Evolutionary conservation across 2,113 vertebrate species (phyloP).

Genomic region (Indri indri): DNA sequence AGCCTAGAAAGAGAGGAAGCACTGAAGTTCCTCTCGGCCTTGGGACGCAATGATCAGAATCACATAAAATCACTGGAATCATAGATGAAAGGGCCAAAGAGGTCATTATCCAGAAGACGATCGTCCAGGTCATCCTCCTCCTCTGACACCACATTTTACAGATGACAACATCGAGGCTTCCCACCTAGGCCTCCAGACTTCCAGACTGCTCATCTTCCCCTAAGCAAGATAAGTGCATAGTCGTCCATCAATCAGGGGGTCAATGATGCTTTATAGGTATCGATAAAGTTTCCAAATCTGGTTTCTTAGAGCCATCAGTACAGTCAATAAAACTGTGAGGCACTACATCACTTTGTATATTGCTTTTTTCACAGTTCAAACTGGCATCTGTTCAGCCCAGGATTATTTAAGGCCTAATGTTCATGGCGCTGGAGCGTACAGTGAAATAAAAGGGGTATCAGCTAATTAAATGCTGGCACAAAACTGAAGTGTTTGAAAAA

Average conservation of each 20-base stretch:
- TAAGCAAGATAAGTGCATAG: fast-evolving
- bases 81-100: neutral
- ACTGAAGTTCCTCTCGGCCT: neutral
- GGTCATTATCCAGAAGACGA: neutral
- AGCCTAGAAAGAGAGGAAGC: neutral
- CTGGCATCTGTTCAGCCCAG: constrained; percentile 55
- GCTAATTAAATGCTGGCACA: constrained; percentile 21
- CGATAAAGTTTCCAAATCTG: constrained; percentile 25
- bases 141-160: neutral
- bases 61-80: neutral
- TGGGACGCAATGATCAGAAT: neutral
- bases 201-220: neutral
- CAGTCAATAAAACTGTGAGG: constrained; percentile 32
- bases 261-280: neutral
- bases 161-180: neutral
- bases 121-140: neutral
- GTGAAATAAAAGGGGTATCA: constrained; percentile 35
- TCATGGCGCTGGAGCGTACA: neutral
- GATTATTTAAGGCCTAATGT: constrained; percentile 52
- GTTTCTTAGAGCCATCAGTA: neutral
- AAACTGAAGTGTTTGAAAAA: constrained; percentile 46
- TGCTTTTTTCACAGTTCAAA: constrained; percentile 38
- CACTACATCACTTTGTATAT: constrained; percentile 38
- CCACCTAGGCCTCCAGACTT: neutral
- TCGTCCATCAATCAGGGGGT: neutral